Conservation (phyloP, 1,140 invertebrate species). For the Oncopodura yosiiana region DNA sequence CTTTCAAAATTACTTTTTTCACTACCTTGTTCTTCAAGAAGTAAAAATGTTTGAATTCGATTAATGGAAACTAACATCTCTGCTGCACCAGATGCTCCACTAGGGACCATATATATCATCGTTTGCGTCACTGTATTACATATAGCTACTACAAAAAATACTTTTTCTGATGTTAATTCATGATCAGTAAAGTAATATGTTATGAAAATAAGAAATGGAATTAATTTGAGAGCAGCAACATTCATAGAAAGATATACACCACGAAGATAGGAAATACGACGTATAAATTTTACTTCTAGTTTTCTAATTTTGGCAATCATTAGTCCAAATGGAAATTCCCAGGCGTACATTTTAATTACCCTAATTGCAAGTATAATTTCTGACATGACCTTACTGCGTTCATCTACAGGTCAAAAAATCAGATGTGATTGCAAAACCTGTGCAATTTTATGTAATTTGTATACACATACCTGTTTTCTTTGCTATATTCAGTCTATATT, state of each 20-base stretch:
- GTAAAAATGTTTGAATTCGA: conserved; percentile 6
- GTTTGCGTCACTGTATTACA: conserved; percentile 9
- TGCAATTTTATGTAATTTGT: no score
- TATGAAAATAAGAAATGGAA: conserved; percentile 10
- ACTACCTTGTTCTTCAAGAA: not conserved
- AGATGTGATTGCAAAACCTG: no score
- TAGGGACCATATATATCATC: conserved; percentile 10
- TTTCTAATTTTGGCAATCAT: conserved; percentile 16
- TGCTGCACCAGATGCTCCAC: conserved; percentile 11
- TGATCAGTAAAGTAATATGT: conserved; percentile 4
- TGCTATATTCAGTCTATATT: no score
- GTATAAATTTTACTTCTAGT: conserved; percentile 9
- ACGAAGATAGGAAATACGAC: conserved; percentile 2
- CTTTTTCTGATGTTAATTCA: conserved; percentile 10
- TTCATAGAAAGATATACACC: conserved; percentile 11
- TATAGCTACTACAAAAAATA: conserved; percentile 17
- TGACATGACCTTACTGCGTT: conserved; percentile 39
- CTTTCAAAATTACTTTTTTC: not conserved
- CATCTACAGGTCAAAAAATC: no score
- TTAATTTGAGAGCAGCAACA: conserved; percentile 7
- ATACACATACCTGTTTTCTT: no score
- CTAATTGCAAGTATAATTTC: conserved; percentile 26
- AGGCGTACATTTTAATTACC: conserved; percentile 32
- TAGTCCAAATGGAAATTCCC: conserved; percentile 25
- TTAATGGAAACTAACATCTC: conserved; percentile 14